These are phyloP conservation scores for Philopedon plagiatum DNA, from an alignment of 2,888 invertebrate genomes.

Conservation along the genomic window DNA sequence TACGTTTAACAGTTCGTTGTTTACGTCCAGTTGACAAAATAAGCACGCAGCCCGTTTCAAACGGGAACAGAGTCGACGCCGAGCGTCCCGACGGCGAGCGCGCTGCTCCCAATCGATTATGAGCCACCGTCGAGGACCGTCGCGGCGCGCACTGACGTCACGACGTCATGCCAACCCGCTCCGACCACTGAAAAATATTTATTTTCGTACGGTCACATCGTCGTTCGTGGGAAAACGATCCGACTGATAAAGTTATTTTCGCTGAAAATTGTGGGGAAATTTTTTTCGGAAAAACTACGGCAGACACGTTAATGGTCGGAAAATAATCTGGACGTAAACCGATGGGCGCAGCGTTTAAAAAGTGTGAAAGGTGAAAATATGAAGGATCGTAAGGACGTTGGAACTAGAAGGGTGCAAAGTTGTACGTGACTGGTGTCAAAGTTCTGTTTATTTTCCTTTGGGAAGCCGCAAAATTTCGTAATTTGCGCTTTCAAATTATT, in stretches of 20 bases:
- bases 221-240: constrained; percentile 29
- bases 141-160: constrained; percentile 66
- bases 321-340: not conserved
- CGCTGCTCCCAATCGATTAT: constrained; percentile 39
- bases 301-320: not conserved
- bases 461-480: not conserved
- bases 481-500: not conserved
- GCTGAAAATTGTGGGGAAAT: constrained; percentile 18
- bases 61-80: constrained; percentile 12
- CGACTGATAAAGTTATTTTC: constrained; percentile 22
- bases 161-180: constrained; percentile 63
- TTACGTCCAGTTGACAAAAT: not conserved
- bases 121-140: constrained; percentile 43
- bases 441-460: constrained; percentile 9
- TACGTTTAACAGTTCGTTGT: too few species aligned
- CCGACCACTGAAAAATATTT: constrained; percentile 49
- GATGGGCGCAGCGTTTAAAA: constrained; percentile 2
- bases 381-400: constrained; percentile 10
- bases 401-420: constrained; percentile 13
- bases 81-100: constrained; percentile 7
- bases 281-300: constrained; percentile 11
- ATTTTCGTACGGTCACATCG: constrained; percentile 46
- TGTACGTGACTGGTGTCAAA: constrained; percentile 3
- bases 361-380: constrained; percentile 12
- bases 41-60: not conserved